Base-by-base conservation (phyloP, 2,888 invertebrate species). In the Hydriomena furcata region DNA sequence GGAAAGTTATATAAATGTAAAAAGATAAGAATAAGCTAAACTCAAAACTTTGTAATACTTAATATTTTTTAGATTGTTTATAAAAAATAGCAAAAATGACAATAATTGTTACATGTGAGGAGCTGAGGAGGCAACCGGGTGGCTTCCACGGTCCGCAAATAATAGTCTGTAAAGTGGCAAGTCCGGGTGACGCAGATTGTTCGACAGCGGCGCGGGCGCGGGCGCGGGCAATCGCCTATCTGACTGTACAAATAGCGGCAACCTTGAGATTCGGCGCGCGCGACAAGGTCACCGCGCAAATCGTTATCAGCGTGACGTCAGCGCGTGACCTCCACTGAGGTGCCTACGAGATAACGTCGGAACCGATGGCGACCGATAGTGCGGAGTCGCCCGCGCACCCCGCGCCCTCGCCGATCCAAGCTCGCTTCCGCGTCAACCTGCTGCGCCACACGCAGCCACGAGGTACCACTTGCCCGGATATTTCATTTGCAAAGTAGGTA, bases 301-400 rank as follows among this genome's bases (percentile, higher is more conserved):
- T 88, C 83, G 87, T 90, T 90, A 90, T 90, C 90, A 89, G 76
- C 67, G 80, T 88, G 87, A 88, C 89, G 90, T 89, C 83, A 86
- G 77, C 79, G 73, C 66, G 73, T 80, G 85, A 90, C 89, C 89
- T 89, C 84, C 86, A 76, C 70, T 69, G 83, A 85, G 87, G 86
- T 86, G 87, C 82, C 81, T 81, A 84, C 75, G 82, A 78, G 84
- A 84, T 85, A 84, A 80, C 75, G 67, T 72, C 73, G 76, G 77
- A 79, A 77, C 76, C 71, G 81, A 81, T 84, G 77, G 73, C 88
- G 84, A 84, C 87, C 85, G 88, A 86, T 85, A 86, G 72, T 63
- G 66, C 44, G 55, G 60, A 67, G 65, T 61, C 72, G 72, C 67
- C 61, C 60, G 62, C 73, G 68, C 66, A 63, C 57, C 49, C 51